Percentiles rank a stretch among this genome's conserved stretches.
These are phyloP conservation scores for Ranitomeya imitator DNA, from an alignment of 2,113 vertebrate species.

Conservation along the genomic window DNA sequence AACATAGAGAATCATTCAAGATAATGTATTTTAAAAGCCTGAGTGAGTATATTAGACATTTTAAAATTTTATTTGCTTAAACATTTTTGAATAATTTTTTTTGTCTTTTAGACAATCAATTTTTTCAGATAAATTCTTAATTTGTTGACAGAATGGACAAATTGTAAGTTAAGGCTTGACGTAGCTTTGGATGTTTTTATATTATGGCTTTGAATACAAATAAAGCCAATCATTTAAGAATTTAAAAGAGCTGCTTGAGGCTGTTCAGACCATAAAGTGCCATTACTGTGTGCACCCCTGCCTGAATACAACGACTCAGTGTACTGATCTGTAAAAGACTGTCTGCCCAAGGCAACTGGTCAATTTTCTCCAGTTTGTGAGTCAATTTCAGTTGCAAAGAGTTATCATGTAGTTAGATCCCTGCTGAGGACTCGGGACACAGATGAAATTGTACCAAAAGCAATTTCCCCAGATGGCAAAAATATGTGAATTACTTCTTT, in stretches of 20 bases:
- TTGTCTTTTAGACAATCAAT: background rate
- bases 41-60: background rate
- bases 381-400: conserved; percentile 52
- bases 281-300: conserved; percentile 30
- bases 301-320: conserved; percentile 14
- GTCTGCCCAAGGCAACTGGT: conserved; percentile 53
- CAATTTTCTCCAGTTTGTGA: conserved; percentile 52
- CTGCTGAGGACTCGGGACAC: conserved; percentile 48
- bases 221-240: conserved; percentile 38
- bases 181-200: background rate
- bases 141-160: background rate
- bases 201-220: background rate
- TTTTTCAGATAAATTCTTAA: background rate
- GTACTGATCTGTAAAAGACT: conserved; percentile 55
- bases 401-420: conserved; percentile 53
- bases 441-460: conserved; percentile 55
- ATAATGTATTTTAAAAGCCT: background rate
- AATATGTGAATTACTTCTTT: conserved; percentile 38
- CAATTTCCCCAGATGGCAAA: conserved; percentile 51
- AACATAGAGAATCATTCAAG: background rate
- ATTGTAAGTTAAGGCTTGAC: background rate
- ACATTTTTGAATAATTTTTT: background rate
- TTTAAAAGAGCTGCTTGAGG: conserved; percentile 19
- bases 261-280: conserved; percentile 20
- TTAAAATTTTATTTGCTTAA: background rate